Base-by-base conservation (phyloP, 37 sponge, comb jelly and placozoan species). In the Geodia barretti region DNA sequence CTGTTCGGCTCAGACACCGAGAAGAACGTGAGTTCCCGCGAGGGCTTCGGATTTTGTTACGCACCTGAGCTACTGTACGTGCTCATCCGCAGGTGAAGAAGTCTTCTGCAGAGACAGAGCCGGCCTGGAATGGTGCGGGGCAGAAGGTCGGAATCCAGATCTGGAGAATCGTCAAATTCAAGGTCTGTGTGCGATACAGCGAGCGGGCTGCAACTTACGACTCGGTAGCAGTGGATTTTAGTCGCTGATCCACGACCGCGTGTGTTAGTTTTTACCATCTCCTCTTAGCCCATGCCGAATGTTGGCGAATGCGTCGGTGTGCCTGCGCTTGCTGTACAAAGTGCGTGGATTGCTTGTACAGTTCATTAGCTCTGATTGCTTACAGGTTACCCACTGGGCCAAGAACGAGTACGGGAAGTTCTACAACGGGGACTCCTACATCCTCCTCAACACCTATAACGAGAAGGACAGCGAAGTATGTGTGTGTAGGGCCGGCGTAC, bases 111-210 rank as follows among this genome's bases (percentile, higher is more conserved):
- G 80, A 91, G 76, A 95, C 94, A 23, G 98, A 98, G 76, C 84
- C 81, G 19, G 98, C 98, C 0, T 98, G 98, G 98, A 86, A 86
- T 42, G 90, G 90, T 39, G 96, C 96, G 1, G 98, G 98, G 23
- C 32, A 78, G 42, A 72, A 72, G 0, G 96, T 98, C 0, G 96
- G 96, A 1, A 35, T 98, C 32, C 90, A 98, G 83, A 88, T 98
- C 58, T 98, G 98, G 98, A 67, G 98, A n/a, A 98, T 98, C 39
- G 96, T 91, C 66, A 95, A 95, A 84, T 98, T 98, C 83, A 91
- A 98, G 87, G 98, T 93, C 2, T 36, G 84, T 39, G 26, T 26
- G 17, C 5, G 39, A 21, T 24, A n/a, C n/a, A n/a, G n/a, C n/a
- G n/a, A n/a, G 11, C 25, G 11, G 11, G 30, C 69, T 28, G 69